These are phyloP conservation scores for Noctua fimbriata DNA, from an alignment of 2,888 invertebrate species.

Conservation along the genomic window DNA sequence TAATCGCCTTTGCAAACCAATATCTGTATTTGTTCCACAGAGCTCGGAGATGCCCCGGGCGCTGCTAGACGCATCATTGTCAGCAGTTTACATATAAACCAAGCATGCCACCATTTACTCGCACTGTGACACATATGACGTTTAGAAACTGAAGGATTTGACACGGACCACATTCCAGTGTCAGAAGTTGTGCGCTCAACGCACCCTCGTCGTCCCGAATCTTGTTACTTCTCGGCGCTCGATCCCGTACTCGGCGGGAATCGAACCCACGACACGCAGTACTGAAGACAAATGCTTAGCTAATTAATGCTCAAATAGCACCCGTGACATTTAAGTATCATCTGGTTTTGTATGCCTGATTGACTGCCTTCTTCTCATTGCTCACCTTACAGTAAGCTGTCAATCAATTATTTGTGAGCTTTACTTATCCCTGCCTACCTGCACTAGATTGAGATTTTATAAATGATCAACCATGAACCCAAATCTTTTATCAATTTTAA, in stretches of 20 bases:
- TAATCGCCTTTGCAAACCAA: neutral
- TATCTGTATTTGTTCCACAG: neutral
- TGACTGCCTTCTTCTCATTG: neutral
- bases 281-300: neutral
- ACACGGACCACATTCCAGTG: too few species aligned
- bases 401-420: neutral
- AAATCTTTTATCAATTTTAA: neutral
- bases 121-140: neutral
- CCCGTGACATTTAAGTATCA: neutral
- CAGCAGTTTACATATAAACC: too few species aligned
- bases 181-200: neutral
- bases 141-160: neutral
- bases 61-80: neutral
- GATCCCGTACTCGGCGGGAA: too few species aligned
- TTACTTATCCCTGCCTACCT: neutral
- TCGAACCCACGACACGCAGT: too few species aligned
- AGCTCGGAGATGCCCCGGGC: neutral
- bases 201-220: neutral
- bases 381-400: too few species aligned
- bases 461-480: neutral
- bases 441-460: neutral
- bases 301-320: neutral
- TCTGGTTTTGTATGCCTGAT: neutral
- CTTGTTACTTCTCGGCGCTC: neutral
- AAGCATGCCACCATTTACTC: neutral